Conservation (phyloP, 2,888 invertebrate genomes). For the Euplagia quadripunctaria region DNA sequence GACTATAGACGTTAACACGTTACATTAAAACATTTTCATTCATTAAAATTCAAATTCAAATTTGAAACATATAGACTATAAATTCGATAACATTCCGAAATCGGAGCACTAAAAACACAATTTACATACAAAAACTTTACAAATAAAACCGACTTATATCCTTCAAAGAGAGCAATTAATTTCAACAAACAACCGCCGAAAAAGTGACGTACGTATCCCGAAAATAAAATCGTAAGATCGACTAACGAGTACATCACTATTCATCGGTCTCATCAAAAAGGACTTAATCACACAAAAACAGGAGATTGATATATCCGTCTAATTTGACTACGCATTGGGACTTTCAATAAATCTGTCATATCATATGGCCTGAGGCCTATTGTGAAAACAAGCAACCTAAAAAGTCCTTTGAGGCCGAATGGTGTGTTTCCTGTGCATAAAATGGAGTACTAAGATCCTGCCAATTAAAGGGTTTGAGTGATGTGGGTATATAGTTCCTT, state of each 20-base stretch:
- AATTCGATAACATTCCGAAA: conserved; percentile 28
- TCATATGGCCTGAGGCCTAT: conserved; percentile 74
- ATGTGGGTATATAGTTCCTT: conserved; percentile 72
- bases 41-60: background rate
- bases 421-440: conserved; percentile 76
- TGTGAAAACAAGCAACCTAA: conserved; percentile 71
- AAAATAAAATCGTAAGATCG: conserved; percentile 38
- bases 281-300: conserved; percentile 61
- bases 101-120: conserved; percentile 36
- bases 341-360: conserved; percentile 84
- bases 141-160: conserved; percentile 33
- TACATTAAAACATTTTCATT: no score
- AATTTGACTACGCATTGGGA: conserved; percentile 78
- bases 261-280: conserved; percentile 68
- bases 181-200: conserved; percentile 44
- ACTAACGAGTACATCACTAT: conserved; percentile 63
- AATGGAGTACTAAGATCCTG: conserved; percentile 67
- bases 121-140: conserved; percentile 36
- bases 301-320: conserved; percentile 85
- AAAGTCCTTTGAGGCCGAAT: conserved; percentile 75
- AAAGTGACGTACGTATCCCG: conserved; percentile 62
- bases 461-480: conserved; percentile 76
- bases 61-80: background rate
- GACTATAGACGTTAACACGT: no score
- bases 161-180: conserved; percentile 49